Evolutionary conservation across 2,888 invertebrate species (phyloP).

Genomic region (Subacronicta megacephala): DNA sequence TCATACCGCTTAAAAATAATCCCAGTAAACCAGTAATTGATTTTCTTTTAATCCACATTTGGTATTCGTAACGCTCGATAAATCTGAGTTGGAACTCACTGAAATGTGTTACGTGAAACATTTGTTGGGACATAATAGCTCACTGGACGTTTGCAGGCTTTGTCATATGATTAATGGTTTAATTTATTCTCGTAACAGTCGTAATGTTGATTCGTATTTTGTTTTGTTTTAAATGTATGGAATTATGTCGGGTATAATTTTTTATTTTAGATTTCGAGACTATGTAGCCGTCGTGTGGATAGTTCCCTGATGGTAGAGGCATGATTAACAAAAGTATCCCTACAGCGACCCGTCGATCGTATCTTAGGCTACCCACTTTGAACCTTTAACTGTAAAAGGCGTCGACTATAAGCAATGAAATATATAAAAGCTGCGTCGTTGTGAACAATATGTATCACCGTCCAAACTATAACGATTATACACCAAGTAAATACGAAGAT

Average conservation of each 20-base stretch:
- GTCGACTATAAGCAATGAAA: no score
- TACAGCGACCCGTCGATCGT: no score
- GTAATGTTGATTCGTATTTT: slow-evolving; percentile 7
- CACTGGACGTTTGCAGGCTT: slow-evolving; percentile 1
- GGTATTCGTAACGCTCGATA: background rate
- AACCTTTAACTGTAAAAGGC: no score
- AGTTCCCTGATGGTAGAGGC: no score
- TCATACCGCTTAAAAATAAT: slow-evolving; percentile 5
- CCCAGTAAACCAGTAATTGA: slow-evolving; percentile 5
- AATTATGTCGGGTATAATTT: slow-evolving; percentile 5
- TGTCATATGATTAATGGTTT: slow-evolving; percentile 22
- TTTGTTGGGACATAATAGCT: background rate
- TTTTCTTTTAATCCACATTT: slow-evolving; percentile 2
- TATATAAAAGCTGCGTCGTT: no score
- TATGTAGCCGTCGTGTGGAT: no score
- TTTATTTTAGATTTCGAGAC: no score
- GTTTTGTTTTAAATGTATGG: slow-evolving; percentile 5
- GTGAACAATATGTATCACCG: no score
- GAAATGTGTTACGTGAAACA: slow-evolving; percentile 4
- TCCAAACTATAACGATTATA: no score
- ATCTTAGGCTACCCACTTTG: no score
- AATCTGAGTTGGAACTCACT: slow-evolving; percentile 11
- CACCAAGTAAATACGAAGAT: no score
- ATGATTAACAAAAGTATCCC: no score
- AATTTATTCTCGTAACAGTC: slow-evolving; percentile 19